Evolutionary conservation across 2,888 invertebrate genomes (phyloP).

Genomic region (Orthosia gothica): DNA sequence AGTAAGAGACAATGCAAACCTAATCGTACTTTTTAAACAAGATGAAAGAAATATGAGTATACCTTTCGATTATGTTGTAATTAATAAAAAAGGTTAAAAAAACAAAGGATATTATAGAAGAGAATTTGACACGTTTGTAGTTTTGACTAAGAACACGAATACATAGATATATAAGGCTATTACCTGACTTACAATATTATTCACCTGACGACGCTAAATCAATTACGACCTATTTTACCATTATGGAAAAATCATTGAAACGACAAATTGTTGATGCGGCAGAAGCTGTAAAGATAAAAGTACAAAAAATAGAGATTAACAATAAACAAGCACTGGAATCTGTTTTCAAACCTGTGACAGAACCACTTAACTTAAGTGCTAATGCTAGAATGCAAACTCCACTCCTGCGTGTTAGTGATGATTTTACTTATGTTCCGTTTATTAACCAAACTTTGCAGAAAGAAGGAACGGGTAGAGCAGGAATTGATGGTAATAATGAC

Average conservation of each 20-base stretch:
- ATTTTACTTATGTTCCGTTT: neutral
- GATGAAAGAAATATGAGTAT: no score
- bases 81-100: no score
- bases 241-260: constrained; percentile 10
- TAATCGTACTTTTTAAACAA: no score
- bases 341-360: neutral
- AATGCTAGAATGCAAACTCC: neutral
- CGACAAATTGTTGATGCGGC: no score
- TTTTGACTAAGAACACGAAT: neutral
- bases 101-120: neutral
- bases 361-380: neutral
- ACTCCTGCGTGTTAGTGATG: neutral
- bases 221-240: no score
- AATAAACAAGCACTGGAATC: neutral
- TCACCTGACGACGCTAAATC: no score
- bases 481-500: neutral
- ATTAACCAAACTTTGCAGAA: neutral
- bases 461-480: neutral
- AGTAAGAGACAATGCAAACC: no score
- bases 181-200: no score
- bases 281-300: no score
- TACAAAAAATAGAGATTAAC: neutral
- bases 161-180: neutral
- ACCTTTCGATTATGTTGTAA: no score
- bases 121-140: no score